These are phyloP conservation scores for Protomyctophum bolini DNA, from an alignment of 2,113 vertebrate species.

Conservation along the genomic window DNA sequence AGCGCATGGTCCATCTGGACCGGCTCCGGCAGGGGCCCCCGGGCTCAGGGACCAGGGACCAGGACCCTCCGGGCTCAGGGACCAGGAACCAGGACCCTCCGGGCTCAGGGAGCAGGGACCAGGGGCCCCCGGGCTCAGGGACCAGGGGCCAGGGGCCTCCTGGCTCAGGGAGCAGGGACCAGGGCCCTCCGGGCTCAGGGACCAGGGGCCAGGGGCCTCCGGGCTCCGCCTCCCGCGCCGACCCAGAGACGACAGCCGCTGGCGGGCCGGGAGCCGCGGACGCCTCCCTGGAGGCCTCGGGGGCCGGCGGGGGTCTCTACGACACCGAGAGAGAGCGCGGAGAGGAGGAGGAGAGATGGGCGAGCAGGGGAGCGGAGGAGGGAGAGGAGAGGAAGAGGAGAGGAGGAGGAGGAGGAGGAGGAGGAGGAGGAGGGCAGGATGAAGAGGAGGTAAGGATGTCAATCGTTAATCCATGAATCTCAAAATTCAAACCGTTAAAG, in stretches of 20 bases:
- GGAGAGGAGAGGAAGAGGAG: conserved; percentile 26
- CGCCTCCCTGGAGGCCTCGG: conserved; percentile 84
- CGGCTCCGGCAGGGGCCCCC: conserved; percentile 22
- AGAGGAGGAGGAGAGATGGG: conserved; percentile 57
- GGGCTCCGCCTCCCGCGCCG: conserved; percentile 34
- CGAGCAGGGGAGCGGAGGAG: conserved; percentile 52
- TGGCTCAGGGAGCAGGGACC: too few relatives aligned
- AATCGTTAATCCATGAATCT: too few relatives aligned
- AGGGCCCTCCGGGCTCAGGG: conserved; percentile 5
- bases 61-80: too few relatives aligned
- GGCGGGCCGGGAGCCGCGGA: conserved; percentile 58
- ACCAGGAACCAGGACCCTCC: too few relatives aligned
- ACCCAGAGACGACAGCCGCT: conserved; percentile 39
- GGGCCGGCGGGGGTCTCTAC: conserved; percentile 81
- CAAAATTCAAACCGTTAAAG: too few relatives aligned
- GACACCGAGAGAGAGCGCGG: conserved; percentile 72
- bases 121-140: neutral
- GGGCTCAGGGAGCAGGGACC: too few relatives aligned
- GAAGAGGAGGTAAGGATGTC: neutral
- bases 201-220: conserved; percentile 31
- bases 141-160: too few relatives aligned
- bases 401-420: conserved; percentile 1
- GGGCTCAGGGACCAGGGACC: neutral
- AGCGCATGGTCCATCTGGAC: conserved; percentile 64
- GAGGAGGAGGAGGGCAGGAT: neutral